Conservation (phyloP, 2,888 invertebrate species). For the Chaetoderma sp. region DNA sequence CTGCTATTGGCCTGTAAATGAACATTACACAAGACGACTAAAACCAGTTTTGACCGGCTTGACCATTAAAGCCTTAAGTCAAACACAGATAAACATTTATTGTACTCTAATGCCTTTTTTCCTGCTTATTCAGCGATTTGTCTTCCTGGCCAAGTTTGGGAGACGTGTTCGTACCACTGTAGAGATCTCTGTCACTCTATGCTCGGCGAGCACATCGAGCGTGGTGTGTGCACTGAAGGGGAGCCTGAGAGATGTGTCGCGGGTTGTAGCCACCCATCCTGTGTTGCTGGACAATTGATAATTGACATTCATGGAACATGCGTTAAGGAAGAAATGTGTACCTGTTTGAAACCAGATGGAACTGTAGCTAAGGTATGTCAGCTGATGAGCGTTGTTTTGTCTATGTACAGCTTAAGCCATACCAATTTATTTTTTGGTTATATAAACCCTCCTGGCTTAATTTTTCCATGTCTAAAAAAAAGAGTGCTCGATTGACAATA, state of each 20-base stretch:
- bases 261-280: conserved; percentile 21
- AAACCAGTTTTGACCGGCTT: too few relatives aligned
- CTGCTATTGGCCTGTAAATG: too few relatives aligned
- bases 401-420: too few relatives aligned
- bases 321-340: conserved; percentile 80
- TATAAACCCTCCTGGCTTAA: too few relatives aligned
- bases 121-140: conserved; percentile 50
- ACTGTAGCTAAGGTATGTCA: conserved; percentile 76
- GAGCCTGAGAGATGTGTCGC: conserved; percentile 66
- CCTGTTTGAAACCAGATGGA: conserved; percentile 79
- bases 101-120: background rate
- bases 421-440: too few relatives aligned
- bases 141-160: conserved; percentile 69
- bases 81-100: too few relatives aligned
- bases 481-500: too few relatives aligned
- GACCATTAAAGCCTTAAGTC: too few relatives aligned
- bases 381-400: too few relatives aligned
- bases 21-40: too few relatives aligned
- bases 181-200: conserved; percentile 80
- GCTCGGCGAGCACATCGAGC: conserved; percentile 64
- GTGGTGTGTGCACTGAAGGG: conserved; percentile 54
- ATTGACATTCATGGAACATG: conserved; percentile 74
- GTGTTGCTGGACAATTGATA: background rate
- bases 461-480: too few relatives aligned
- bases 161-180: conserved; percentile 81